Evolutionary conservation across 2,797 vertebrate species (phyloP), one percentile per base, ranked within the genome.

Genomic region (Micromesistius poutassou): DNA sequence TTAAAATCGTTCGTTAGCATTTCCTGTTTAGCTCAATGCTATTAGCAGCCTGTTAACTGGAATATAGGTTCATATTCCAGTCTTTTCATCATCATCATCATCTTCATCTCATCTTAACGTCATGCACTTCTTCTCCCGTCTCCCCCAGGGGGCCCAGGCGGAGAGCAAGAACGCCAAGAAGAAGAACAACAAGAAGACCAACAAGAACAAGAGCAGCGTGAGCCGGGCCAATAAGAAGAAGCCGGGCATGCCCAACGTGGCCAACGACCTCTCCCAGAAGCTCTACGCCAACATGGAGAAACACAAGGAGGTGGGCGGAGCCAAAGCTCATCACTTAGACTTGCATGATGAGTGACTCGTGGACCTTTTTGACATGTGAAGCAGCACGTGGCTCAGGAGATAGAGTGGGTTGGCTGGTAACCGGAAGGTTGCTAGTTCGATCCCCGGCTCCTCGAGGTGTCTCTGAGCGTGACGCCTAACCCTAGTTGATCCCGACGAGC

Each of bases 231-330:
- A 96, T 90, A 99, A 99, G 94, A 99, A 99, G 92, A 99, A 99
- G 86, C 96, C 97, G 78, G 97, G 96, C 83, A 96, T 99, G 97
- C 97, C 97, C 80, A 99, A 96, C 16, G 97, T 99, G 88, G 97
- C 97, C 89, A 99, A 97, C 30, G 98, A 99, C 89, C 91, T 99
- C 81, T 99, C 98, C 46, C 98, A 99, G 94, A 99, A 99, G 90
- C 96, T 99, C 71, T 99, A 99, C 0, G 97, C 97, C 88, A 97
- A 97, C 19, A 96, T 99, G 98, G 98, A 99, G 91, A 99, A 99
- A 90, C 98, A 99, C 90, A 99, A 99, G 89, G 98, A 99, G 97
- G 98, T 99, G 80, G 12, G 78, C 30, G 76, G 73, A 79, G 76
- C 38, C 25, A 28, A 28, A n/a, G 3, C 1, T 25, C 0, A 68